phyloP scores from a whole-genome alignment of 30 jellyfish, hydroid and myxozoan species.

The Catostylus mosaicus region DNA sequence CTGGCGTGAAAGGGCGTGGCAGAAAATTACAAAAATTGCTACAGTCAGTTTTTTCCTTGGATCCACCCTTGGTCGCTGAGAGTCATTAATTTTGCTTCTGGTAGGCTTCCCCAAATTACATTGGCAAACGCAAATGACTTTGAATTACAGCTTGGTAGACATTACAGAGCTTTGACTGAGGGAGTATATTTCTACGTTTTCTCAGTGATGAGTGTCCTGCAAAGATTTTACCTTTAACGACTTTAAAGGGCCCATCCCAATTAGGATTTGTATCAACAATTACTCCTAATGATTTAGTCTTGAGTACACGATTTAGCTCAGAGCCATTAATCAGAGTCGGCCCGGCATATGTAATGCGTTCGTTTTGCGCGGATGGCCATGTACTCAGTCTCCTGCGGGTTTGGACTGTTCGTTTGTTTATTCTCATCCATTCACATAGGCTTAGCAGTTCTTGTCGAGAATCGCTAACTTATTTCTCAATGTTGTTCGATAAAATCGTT shows the following conservation, averaged over 20 bases:
- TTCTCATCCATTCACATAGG: background rate
- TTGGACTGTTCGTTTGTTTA: background rate
- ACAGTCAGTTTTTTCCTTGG: no score
- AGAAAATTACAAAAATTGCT: no score
- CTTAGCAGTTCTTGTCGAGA: background rate
- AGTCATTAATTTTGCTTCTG: no score
- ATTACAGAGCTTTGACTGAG: constrained; percentile 18
- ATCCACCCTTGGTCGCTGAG: no score
- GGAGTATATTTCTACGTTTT: constrained; percentile 1
- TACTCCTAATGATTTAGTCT: background rate
- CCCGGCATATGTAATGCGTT: constrained; percentile 19
- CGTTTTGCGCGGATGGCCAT: constrained; percentile 10
- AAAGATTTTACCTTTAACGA: background rate
- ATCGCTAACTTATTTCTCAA: background rate
- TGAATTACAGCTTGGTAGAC: constrained; percentile 7
- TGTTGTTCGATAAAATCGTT: background rate
- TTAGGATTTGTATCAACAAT: background rate
- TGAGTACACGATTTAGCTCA: constrained; percentile 19
- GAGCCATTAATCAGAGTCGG: constrained; percentile 14
- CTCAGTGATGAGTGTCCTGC: no score
- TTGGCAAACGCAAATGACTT: constrained; percentile 14
- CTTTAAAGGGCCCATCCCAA: background rate
- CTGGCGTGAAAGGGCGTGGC: no score
- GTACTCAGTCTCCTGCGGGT: background rate
- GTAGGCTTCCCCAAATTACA: background rate